phyloP scores from a whole-genome alignment of 2,113 vertebrate species.

The Holacanthus passer region DNA sequence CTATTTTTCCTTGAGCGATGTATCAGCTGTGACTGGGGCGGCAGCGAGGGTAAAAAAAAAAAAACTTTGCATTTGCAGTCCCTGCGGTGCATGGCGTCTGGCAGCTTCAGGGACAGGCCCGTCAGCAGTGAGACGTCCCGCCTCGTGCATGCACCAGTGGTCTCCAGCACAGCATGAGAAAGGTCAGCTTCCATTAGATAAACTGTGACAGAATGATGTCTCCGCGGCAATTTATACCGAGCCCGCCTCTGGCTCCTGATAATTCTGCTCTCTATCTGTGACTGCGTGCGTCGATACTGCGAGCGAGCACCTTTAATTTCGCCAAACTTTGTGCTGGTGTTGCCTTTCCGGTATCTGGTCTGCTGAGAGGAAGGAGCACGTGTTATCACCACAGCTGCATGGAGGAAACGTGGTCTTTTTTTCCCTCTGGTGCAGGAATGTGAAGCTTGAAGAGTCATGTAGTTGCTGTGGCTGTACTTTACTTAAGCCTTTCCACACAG shows the following conservation, averaged over 20 bases:
- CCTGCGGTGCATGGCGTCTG: background rate
- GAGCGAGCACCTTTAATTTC: conserved; percentile 1
- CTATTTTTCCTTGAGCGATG: conserved; percentile 6
- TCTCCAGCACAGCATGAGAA: conserved; percentile 35
- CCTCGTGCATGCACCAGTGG: conserved; percentile 30
- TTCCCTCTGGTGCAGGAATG: conserved; percentile 30
- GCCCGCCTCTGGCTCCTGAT: conserved; percentile 4
- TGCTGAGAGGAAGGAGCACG: conserved; percentile 4
- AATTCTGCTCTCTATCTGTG: conserved; percentile 4
- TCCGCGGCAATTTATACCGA: conserved; percentile 26
- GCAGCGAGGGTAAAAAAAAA: no score
- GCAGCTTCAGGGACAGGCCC: conserved; percentile 39
- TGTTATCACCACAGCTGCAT: conserved; percentile 2
- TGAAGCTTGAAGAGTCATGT: conserved; percentile 23
- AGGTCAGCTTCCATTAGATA: conserved; percentile 57
- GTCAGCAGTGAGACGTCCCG: conserved; percentile 31
- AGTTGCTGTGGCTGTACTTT: conserved; percentile 12
- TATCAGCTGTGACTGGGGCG: conserved; percentile 19
- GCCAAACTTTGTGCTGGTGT: background rate
- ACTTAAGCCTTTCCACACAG: conserved; percentile 1
- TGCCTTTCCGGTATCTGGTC: background rate
- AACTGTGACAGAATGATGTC: conserved; percentile 46
- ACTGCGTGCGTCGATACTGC: conserved; percentile 2
- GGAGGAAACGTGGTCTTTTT: background rate
- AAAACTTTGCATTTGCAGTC: conserved; percentile 9